Evolutionary conservation across 2,888 invertebrate genomes (phyloP).

Genomic region (Pecten maximus): DNA sequence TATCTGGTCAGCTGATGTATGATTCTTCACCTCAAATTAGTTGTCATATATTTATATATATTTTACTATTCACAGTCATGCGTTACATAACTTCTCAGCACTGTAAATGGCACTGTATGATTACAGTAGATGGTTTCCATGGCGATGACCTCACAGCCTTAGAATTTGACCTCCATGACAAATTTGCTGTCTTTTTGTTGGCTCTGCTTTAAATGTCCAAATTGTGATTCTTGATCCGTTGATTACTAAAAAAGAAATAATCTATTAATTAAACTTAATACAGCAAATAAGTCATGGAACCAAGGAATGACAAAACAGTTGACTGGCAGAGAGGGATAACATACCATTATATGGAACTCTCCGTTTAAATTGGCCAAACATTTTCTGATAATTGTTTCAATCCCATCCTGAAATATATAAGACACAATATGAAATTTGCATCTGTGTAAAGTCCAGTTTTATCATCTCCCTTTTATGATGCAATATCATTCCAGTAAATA

Average conservation of each 20-base stretch:
- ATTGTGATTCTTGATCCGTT: not conserved
- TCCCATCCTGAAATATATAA: not conserved
- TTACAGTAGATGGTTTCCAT: slow-evolving; percentile 28
- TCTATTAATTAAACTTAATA: not conserved
- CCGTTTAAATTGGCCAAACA: not conserved
- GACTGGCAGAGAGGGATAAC: slow-evolving; percentile 18
- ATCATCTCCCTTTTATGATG: not conserved
- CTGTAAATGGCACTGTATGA: slow-evolving; percentile 31
- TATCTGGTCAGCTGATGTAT: not conserved
- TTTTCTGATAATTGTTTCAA: not conserved
- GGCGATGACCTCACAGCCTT: slow-evolving; percentile 35
- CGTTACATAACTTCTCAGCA: slow-evolving; percentile 22
- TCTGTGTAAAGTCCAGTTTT: not conserved
- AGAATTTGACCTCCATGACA: slow-evolving; percentile 1
- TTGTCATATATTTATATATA: not conserved
- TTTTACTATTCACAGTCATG: slow-evolving; percentile 19
- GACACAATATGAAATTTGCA: not conserved
- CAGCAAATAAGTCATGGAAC: slow-evolving; percentile 11
- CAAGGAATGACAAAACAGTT: slow-evolving; percentile 21
- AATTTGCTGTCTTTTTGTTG: slow-evolving; percentile 17
- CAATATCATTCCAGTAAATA: no score
- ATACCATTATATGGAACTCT: not conserved
- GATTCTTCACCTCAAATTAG: not conserved
- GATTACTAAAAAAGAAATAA: no score
- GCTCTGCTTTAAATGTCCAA: not conserved